Conservation (phyloP, 2,888 invertebrate genomes). For the Phyllotreta cruciferae region DNA sequence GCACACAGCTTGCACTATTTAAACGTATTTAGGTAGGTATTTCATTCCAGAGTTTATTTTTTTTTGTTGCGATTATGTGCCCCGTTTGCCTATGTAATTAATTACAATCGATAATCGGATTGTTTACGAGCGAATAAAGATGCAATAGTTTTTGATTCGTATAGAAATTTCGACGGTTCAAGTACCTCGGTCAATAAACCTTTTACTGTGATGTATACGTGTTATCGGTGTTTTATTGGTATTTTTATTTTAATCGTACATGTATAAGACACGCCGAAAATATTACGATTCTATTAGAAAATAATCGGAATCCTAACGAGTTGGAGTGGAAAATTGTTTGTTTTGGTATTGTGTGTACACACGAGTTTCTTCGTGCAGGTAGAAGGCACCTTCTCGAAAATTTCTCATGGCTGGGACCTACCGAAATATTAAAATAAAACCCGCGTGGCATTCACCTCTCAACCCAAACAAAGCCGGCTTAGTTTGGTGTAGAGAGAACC, state of each 20-base stretch:
- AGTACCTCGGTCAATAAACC: constrained; percentile 13
- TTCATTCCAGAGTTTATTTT: background rate
- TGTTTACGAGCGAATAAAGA: background rate
- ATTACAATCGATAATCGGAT: background rate
- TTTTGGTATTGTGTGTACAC: too few relatives aligned
- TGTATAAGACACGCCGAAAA: background rate
- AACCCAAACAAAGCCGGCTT: constrained; percentile 15
- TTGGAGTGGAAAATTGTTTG: too few relatives aligned
- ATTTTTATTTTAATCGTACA: constrained; percentile 8
- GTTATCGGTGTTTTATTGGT: background rate
- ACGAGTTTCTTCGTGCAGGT: too few relatives aligned
- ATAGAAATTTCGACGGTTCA: background rate
- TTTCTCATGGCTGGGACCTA: background rate
- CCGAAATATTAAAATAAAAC: background rate
- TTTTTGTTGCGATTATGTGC: background rate
- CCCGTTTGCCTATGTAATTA: background rate
- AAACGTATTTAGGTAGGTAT: background rate
- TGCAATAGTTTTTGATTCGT: background rate
- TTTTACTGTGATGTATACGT: constrained; percentile 5
- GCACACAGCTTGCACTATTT: background rate
- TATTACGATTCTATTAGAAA: too few relatives aligned
- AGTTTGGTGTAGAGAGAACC: too few relatives aligned
- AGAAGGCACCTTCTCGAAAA: background rate
- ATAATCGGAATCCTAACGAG: too few relatives aligned
- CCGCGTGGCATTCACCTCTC: constrained; percentile 13